Evolutionary conservation across 2,797 vertebrate genomes (phyloP).

Genomic region (Artibeus lituratus): DNA sequence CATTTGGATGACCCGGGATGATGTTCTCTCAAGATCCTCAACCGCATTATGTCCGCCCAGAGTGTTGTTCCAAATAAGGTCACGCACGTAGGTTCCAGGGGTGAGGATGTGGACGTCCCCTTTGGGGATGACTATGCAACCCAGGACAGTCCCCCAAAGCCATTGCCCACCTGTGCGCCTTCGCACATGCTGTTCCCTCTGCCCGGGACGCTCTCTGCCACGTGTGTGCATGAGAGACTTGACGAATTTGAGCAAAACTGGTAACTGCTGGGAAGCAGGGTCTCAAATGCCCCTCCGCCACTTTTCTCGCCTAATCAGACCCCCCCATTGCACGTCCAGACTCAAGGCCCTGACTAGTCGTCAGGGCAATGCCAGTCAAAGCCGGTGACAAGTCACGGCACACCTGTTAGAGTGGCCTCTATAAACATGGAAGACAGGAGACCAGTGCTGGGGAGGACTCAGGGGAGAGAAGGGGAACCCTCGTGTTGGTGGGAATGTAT

Average conservation of each 20-base stretch:
- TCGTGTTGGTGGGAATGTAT: background rate
- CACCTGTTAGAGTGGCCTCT: background rate
- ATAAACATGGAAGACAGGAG: too few relatives aligned
- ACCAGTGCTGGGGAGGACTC: background rate
- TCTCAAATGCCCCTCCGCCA: background rate
- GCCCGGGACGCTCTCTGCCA: too few relatives aligned
- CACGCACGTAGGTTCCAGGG: background rate
- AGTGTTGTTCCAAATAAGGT: background rate
- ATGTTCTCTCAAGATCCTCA: background rate
- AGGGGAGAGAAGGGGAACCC: background rate
- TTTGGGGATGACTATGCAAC: background rate
- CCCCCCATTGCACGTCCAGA: background rate
- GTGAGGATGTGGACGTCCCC: background rate
- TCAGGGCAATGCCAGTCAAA: background rate
- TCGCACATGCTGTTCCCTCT: background rate
- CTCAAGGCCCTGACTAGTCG: background rate
- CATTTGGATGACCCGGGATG: background rate
- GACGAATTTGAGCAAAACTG: background rate
- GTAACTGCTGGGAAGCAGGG: background rate
- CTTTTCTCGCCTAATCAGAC: background rate
- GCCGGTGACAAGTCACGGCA: background rate
- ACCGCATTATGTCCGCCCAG: background rate
- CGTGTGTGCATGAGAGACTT: too few relatives aligned
- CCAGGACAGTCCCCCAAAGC: background rate
- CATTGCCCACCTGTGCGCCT: background rate